phyloP scores from a whole-genome alignment of 1,140 invertebrate species.

The Heliconius congener region DNA sequence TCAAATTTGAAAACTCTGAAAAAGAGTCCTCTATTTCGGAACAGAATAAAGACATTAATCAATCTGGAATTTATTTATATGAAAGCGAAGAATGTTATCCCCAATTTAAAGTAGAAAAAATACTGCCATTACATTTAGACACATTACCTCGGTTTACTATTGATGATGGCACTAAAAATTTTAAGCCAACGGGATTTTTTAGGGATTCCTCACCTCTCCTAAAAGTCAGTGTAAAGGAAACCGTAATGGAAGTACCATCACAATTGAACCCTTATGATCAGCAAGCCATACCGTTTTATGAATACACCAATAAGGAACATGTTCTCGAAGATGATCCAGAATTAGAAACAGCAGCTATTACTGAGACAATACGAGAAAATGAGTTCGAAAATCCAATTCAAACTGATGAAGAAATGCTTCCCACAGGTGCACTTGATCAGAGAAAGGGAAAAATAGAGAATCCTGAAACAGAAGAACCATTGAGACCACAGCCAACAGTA shows the following conservation, averaged over 20 bases:
- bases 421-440: constrained; percentile 3
- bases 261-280: constrained; percentile 36
- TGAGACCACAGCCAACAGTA: constrained; percentile 7
- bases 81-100: background rate
- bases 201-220: background rate
- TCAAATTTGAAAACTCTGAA: background rate
- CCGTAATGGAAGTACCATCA: constrained; percentile 14
- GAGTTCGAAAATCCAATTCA: constrained; percentile 21
- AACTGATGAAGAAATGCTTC: constrained; percentile 22
- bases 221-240: constrained; percentile 16
- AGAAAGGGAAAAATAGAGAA: background rate
- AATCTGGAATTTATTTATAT: background rate
- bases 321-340: constrained; percentile 17
- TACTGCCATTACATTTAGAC: constrained; percentile 32
- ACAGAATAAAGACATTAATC: background rate
- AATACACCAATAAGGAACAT: constrained; percentile 32
- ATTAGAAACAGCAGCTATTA: constrained; percentile 8
- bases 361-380: constrained; percentile 2
- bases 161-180: constrained; percentile 20
- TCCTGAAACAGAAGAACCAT: background rate
- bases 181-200: constrained; percentile 15
- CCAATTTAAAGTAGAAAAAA: constrained; percentile 14
- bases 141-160: constrained; percentile 23
- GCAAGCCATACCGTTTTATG: constrained; percentile 37
- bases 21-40: background rate